Evolutionary conservation across 2,797 vertebrate genomes (phyloP), one percentile per base, ranked within the genome.

Genomic region (Parotocinclus haroldoi): DNA sequence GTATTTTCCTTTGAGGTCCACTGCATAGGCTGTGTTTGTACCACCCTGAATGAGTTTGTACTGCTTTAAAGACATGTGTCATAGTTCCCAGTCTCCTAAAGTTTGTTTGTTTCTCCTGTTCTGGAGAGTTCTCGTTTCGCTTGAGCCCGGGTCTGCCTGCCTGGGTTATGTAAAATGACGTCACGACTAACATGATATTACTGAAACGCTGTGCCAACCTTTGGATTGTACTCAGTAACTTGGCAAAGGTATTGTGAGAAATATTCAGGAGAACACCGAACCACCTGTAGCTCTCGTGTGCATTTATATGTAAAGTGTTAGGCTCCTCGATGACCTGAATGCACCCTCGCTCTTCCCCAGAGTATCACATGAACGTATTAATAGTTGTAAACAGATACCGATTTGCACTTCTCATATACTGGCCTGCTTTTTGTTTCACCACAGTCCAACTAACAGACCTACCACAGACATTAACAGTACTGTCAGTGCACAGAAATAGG

Each of bases 311-410:
- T 46, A 42, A 17, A 10, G 6, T 19, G 39, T 14, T 63, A n/a
- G 38, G 16, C 10, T 56, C 40, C 16, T 12, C 17, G 13, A n/a
- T 57, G 63, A 66, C 44, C 14, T 56, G 27, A 48, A 13, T 19
- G 53, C 50, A 14, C 57, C 19, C 50, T 38, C 37, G 17, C 51
- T 53, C 39, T 3, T 14, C 42, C 13, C 6, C 16, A 48, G 14
- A 68, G 58, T 48, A 61, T 61, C 57, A 52, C 37, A 58, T 19
- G 55, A 40, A 37, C 27, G 37, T 50, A 58, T 66, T 66, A 66
- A 58, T 66, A 68, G 56, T n/a, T 7, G 18, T 39, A 59, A 60
- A 61, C 10, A 61, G 66, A 48, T 61, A 68, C 16, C 11, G 14
- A 58, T 58, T 58, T 58, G 42, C 16, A 39, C 9, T 19, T 58